Evolutionary conservation across 2,888 invertebrate species (phyloP).

Genomic region (Apantesis nais): DNA sequence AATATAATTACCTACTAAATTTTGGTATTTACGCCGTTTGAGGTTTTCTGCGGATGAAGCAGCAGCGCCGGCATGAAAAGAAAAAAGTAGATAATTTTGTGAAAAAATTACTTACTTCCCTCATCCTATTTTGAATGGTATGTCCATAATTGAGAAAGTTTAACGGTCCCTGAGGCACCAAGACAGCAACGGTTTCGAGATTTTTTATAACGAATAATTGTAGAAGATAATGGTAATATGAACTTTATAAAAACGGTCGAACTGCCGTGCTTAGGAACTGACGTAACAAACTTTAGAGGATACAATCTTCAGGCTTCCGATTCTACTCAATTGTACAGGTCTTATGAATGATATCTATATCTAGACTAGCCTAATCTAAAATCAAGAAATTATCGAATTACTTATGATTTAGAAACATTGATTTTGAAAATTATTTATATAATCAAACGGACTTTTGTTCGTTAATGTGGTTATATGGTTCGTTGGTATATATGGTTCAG

Average conservation of each 20-base stretch:
- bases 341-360: not conserved
- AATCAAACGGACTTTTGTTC: no score
- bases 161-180: not conserved
- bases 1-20: no score
- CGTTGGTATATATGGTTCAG: no score
- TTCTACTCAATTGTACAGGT: not conserved
- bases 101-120: not conserved
- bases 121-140: slow-evolving; percentile 1
- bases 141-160: slow-evolving; percentile 4
- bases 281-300: not conserved
- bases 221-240: not conserved
- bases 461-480: no score
- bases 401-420: no score
- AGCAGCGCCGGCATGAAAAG: no score
- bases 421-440: no score
- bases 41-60: no score
- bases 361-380: not conserved
- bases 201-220: not conserved
- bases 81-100: no score
- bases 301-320: not conserved
- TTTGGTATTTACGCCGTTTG: no score
- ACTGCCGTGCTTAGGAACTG: not conserved
- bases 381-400: not conserved
- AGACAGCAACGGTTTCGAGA: not conserved
- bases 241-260: not conserved